Evolutionary conservation across 2,113 vertebrate species (phyloP).

Genomic region (Panthera tigris): DNA sequence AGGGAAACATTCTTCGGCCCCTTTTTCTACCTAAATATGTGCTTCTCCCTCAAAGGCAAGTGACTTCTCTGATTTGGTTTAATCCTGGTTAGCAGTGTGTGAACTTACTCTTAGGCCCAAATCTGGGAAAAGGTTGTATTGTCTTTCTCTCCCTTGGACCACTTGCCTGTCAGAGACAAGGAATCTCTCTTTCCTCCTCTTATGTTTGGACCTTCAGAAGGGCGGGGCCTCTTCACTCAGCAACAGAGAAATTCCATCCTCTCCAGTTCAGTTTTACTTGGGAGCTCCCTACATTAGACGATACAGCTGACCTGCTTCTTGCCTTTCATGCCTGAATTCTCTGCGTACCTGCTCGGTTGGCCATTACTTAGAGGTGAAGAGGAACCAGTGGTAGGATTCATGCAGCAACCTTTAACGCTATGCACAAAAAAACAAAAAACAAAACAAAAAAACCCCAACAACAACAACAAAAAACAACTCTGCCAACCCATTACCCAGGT

Average conservation of each 20-base stretch:
- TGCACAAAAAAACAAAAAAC: neutral
- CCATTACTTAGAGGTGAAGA: neutral
- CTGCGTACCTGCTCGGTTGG: fast-evolving
- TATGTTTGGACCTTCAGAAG: neutral
- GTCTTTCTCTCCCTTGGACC: neutral
- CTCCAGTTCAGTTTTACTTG: neutral
- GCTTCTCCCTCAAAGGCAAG: neutral
- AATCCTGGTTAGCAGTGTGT: neutral
- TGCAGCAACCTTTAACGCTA: neutral
- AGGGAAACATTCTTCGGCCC: neutral
- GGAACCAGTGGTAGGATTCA: neutral
- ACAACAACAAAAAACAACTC: neutral
- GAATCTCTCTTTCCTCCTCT: neutral
- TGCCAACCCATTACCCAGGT: neutral
- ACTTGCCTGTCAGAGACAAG: neutral
- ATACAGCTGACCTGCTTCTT: neutral
- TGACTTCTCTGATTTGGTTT: neutral
- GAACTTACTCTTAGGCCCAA: neutral
- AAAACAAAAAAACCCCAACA: too few species aligned
- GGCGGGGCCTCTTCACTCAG: neutral
- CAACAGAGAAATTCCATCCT: neutral
- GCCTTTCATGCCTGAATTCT: neutral
- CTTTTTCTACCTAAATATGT: neutral
- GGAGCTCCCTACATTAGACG: neutral
- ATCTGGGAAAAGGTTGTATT: neutral